phyloP scores from a whole-genome alignment of 2,797 vertebrate genomes.

The Lepidocolaptes lacrymiger region DNA sequence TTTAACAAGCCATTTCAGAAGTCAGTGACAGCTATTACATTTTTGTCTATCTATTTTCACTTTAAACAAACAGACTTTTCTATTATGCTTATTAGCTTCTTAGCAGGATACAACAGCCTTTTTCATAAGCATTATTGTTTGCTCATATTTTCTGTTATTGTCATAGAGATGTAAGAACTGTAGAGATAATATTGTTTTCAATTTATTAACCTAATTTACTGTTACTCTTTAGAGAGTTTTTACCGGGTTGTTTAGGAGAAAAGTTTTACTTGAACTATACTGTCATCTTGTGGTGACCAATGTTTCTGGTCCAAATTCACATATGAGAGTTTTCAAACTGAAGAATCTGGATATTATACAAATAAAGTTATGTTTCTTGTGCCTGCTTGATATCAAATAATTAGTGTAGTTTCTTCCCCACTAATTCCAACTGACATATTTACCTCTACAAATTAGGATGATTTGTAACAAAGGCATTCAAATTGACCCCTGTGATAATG shows the following conservation, averaged over 20 bases:
- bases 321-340: neutral
- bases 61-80: neutral
- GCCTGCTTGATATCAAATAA: neutral
- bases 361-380: neutral
- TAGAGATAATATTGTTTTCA: neutral
- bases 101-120: neutral
- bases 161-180: neutral
- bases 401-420: neutral
- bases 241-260: neutral
- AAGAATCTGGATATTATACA: neutral
- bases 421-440: neutral
- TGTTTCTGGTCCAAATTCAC: neutral
- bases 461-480: neutral
- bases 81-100: neutral
- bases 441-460: neutral
- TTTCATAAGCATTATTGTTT: neutral
- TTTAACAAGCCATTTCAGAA: neutral
- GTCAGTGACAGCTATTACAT: neutral
- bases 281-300: constrained; percentile 47
- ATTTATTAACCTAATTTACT: neutral
- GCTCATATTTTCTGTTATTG: neutral
- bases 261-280: constrained; percentile 14
- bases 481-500: neutral
- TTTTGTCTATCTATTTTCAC: neutral
- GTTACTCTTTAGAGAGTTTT: neutral